Evolutionary conservation across 2,888 invertebrate genomes (phyloP).

Genomic region (Biston stratarius): DNA sequence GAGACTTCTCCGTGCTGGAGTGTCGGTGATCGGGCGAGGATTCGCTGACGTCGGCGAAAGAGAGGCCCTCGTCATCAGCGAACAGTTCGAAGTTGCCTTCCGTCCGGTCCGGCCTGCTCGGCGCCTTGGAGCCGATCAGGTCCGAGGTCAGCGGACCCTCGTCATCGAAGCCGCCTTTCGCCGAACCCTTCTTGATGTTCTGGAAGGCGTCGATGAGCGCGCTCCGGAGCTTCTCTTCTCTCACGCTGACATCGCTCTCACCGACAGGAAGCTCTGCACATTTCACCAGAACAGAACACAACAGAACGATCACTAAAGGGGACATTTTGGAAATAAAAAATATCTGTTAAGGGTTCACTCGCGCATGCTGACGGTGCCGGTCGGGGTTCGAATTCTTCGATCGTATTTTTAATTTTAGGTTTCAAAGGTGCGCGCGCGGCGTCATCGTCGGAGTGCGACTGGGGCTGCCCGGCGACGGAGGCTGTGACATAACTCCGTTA

Average conservation of each 20-base stretch:
- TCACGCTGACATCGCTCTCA: slow-evolving; percentile 66
- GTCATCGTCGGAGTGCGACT: slow-evolving; percentile 76
- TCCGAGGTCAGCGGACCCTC: slow-evolving; percentile 68
- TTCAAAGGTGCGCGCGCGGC: slow-evolving; percentile 73
- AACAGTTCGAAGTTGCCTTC: slow-evolving; percentile 73
- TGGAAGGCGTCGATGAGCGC: slow-evolving; percentile 81
- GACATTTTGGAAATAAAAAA: slow-evolving; percentile 62
- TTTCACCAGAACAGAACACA: slow-evolving; percentile 64
- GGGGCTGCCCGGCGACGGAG: slow-evolving; percentile 51
- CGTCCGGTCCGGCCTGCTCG: slow-evolving; percentile 56
- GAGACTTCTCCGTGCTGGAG: slow-evolving; percentile 74
- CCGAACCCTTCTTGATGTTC: slow-evolving; percentile 77
- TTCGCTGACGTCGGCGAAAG: slow-evolving; percentile 72
- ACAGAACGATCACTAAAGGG: slow-evolving; percentile 68
- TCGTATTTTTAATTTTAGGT: slow-evolving; percentile 41
- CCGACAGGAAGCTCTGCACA: slow-evolving; percentile 62
- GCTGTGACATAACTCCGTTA: slow-evolving; percentile 81
- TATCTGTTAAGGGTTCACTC: slow-evolving; percentile 19
- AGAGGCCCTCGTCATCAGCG: slow-evolving; percentile 76
- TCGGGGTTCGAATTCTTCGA: slow-evolving; percentile 43
- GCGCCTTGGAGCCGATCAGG: slow-evolving; percentile 67
- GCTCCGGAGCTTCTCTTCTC: slow-evolving; percentile 78
- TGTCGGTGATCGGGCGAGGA: slow-evolving; percentile 58
- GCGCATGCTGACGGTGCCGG: slow-evolving; percentile 60
- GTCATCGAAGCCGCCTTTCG: slow-evolving; percentile 72